phyloP scores from a whole-genome alignment of 2,888 invertebrate genomes.

The Hydrotaea cyrtoneurina region DNA sequence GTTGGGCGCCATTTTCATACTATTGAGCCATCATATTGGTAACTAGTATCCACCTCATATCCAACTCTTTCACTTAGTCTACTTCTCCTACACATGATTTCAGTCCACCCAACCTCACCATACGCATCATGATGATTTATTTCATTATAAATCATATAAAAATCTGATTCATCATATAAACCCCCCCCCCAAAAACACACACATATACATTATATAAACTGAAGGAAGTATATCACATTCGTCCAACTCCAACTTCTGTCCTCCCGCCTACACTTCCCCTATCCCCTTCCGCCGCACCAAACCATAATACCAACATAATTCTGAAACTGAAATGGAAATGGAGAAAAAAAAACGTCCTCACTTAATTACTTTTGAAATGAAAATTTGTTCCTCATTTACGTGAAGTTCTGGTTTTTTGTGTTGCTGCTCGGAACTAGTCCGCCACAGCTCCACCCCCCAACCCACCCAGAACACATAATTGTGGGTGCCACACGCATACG shows the following conservation, averaged over 20 bases:
- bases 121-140: conserved; percentile 34
- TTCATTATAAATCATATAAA: conserved; percentile 54
- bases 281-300: neutral
- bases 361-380: conserved; percentile 58
- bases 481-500: conserved; percentile 50
- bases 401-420: conserved; percentile 1
- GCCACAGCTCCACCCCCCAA: neutral
- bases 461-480: conserved; percentile 17
- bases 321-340: conserved; percentile 12
- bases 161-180: conserved; percentile 23
- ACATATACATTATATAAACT: neutral
- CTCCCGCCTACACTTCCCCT: neutral
- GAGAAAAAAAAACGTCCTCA: conserved; percentile 18
- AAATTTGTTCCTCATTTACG: conserved; percentile 46
- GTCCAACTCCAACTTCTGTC: neutral
- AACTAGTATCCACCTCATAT: too few relatives aligned
- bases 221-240: neutral
- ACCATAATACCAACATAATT: neutral
- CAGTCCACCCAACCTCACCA: neutral
- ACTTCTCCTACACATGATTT: neutral
- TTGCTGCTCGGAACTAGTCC: neutral
- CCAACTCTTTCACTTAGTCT: neutral
- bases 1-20: too few relatives aligned
- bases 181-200: too few relatives aligned
- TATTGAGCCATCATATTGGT: too few relatives aligned